Evolutionary conservation across 2,888 invertebrate species (phyloP).

Genomic region (Leptopilina myrica): DNA sequence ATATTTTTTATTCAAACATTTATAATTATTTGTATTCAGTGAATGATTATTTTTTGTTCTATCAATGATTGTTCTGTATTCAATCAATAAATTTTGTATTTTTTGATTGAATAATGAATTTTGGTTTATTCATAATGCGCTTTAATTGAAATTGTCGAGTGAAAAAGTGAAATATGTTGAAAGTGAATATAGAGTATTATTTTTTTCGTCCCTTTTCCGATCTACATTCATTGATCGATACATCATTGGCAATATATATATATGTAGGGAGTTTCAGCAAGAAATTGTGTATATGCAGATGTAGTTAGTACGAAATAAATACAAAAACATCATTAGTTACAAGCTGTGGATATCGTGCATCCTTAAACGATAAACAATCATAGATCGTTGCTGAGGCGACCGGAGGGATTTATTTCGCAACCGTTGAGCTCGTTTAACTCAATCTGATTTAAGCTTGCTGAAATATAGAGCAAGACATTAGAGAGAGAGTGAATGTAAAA

Average conservation of each 20-base stretch:
- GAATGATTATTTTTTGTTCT: no score
- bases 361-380: constrained; percentile 34
- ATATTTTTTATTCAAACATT: no score
- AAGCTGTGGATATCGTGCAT: constrained; percentile 25
- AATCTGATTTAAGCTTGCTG: constrained; percentile 55
- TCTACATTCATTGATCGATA: neutral
- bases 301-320: constrained; percentile 29
- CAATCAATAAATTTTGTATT: no score
- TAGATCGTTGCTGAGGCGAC: constrained; percentile 8
- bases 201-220: neutral
- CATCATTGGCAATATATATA: neutral
- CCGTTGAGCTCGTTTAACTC: constrained; percentile 49
- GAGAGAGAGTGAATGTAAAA: constrained; percentile 54
- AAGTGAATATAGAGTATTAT: neutral
- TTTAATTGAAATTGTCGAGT: neutral
- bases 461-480: constrained; percentile 53
- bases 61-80: no score
- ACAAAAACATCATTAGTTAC: constrained; percentile 30
- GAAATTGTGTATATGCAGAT: constrained; percentile 15
- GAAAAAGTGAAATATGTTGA: neutral
- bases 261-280: neutral
- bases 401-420: constrained; percentile 23
- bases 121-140: no score
- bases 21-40: no score
- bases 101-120: no score